Evolutionary conservation across 1,140 invertebrate genomes (phyloP), one percentile per base, ranked within the genome.

Genomic region (Papilio helenus): DNA sequence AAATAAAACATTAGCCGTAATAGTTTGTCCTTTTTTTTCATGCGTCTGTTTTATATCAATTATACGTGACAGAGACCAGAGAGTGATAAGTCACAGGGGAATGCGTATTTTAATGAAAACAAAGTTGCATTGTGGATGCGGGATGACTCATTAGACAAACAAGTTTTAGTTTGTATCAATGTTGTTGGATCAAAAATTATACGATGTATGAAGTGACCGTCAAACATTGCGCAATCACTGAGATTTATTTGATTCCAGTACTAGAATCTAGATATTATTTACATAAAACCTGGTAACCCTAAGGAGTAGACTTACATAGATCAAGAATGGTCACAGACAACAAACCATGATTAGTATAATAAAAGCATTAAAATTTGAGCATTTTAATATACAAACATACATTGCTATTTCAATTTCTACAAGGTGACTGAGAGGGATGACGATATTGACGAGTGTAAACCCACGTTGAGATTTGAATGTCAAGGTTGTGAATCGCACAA

Each of bases 81-180:
- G 61, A 29, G 26, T 26, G 61, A 29, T 26, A 26, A 65, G 61
- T 65, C 61, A 29, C 61, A 29, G 26, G 61, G 61, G 61, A 65
- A 65, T 65, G 61, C 61, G 61, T 29, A 65, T 65, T 65, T 26
- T 29, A 65, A 65, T 65, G 61, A 65, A 65, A 65, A 65, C 61
- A 65, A 65, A 81, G 68, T 72, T 73, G 77, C 80, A 72, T 77
- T 80, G 80, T 78, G 44, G 49, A 76, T 65, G 61, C 61, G 23
- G 23, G 61, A 65, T 65, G 61, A 65, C 61, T 42, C n/a, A 72
- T 72, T 72, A 42, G 39, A 42, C 34, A 42, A 42, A 74, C 72
- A 74, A 20, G 42, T 51, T 74, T 49, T 74, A 74, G 23, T 7
- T 51, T 49, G 10, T 46, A 26, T 29, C 72, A 26, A 73, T 73